A percentile compares a stretch with the other conserved stretches of the same genome.
Evolutionary conservation across 2,797 vertebrate genomes (phyloP).

Genomic region (Eupleurogrammus muticus): DNA sequence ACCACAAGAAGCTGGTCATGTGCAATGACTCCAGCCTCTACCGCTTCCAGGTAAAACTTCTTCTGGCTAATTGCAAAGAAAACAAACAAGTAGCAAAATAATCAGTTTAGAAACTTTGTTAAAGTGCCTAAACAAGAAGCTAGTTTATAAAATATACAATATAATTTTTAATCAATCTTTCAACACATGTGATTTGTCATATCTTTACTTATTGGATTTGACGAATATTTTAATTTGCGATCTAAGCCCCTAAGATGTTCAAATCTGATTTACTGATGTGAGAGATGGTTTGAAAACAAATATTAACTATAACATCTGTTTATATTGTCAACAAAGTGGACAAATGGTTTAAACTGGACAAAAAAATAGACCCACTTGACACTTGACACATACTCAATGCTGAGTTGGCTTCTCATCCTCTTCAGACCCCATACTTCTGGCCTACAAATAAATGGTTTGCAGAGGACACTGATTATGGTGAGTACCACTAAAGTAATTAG

Average conservation of each 20-base stretch:
- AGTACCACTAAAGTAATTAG: no score
- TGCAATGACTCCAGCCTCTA: constrained; percentile 88
- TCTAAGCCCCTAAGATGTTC: not conserved
- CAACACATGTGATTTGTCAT: not conserved
- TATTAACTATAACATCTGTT: not conserved
- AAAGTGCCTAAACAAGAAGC: not conserved
- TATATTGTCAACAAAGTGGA: not conserved
- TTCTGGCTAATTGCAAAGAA: not conserved
- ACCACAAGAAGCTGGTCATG: constrained; percentile 91
- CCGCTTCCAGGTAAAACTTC: constrained; percentile 90
- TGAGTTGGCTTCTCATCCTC: not conserved
- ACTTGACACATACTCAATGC: not conserved
- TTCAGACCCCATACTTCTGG: constrained; percentile 97
- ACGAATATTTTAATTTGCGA: not conserved
- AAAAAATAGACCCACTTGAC: no score
- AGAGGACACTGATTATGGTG: constrained; percentile 94
- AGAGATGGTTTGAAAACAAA: not conserved
- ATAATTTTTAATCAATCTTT: no score
- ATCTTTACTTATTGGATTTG: not conserved
- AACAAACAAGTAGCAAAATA: no score
- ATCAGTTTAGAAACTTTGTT: not conserved
- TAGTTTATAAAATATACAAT: no score
- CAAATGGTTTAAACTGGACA: no score
- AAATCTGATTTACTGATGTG: not conserved
- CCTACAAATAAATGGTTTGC: constrained; percentile 90